Evolutionary conservation across 1,140 invertebrate species (phyloP), one percentile per base, ranked within the genome.

Genomic region (Anoplolepis gracilipes): DNA sequence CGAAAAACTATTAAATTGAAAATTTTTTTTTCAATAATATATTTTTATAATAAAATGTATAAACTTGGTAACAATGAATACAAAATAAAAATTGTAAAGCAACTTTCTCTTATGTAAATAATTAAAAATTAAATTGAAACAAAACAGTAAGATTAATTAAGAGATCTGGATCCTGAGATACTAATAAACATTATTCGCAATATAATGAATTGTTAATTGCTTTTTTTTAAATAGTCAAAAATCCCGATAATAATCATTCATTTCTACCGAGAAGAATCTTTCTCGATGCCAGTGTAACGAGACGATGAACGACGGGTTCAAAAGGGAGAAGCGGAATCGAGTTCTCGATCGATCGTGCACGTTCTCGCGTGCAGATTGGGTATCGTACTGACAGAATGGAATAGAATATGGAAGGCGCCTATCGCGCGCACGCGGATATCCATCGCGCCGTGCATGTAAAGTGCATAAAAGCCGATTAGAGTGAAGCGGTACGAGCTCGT

Each of bases 331-430:
- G 25, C 53, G 39, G 55, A 89, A 89, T 88, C 84, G 84, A 89
- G 78, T 85, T 64, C 70, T 55, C 36, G 57, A 61, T 67, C 49
- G 79, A 90, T 90, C 85, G 79, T 59, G 67, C 39, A 46, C 19
- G 46, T n/a, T 88, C 57, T 88, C 62, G 75, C 72, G 62, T 76
- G 75, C 85, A 79, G 85, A 87, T 90, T 86, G 78, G 55, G 36
- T 78, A 84, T 86, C 85, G 39, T 82, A 67, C 65, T 85, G 69
- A 61, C 59, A 49, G 49, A 84, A 84, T 53, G 46, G 61, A 85
- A 81, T 86, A 49, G 87, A 89, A 89, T 89, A 88, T 89, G 55
- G 53, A 88, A 88, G 77, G 76, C 53, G 53, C 76, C 42, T 62
- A 72, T 57, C 67, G 59, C 39, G 59, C 39, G 16, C 46, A 49